A percentile compares a stretch with the other conserved stretches of the same genome.
phyloP scores from a whole-genome alignment of 2,113 vertebrate genomes.

The Progne subis region DNA sequence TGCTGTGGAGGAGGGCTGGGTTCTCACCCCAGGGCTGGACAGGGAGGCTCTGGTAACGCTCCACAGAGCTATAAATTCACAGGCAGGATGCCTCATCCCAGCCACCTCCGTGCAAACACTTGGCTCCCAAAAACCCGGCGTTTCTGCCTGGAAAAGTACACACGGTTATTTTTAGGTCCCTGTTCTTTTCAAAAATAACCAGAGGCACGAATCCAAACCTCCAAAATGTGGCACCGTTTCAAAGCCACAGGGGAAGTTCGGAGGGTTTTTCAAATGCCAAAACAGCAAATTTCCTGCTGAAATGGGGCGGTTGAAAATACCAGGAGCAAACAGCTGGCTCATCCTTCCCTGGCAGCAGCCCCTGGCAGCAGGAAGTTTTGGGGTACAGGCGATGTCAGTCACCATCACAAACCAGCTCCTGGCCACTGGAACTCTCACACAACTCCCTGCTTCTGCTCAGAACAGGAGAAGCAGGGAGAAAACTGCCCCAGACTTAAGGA shows the following conservation, averaged over 20 bases:
- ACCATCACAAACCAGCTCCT: not conserved
- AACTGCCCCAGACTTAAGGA: not conserved
- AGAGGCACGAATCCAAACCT: slow-evolving; percentile 22
- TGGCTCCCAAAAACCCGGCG: slow-evolving; percentile 16
- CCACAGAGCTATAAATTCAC: slow-evolving; percentile 5
- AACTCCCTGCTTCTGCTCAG: not conserved
- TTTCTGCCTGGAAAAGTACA: slow-evolving; percentile 61
- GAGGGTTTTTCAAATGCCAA: slow-evolving; percentile 54
- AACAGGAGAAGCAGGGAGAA: not conserved
- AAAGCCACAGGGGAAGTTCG: slow-evolving; percentile 48
- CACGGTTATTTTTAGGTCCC: slow-evolving; percentile 66
- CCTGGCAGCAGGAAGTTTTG: not conserved
- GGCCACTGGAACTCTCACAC: not conserved
- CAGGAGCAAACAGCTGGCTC: not conserved
- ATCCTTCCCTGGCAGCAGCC: not conserved
- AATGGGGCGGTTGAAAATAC: not conserved
- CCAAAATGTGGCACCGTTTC: slow-evolving; percentile 32
- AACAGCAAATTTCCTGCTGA: slow-evolving; percentile 11
- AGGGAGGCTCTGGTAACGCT: not conserved
- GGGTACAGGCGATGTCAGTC: not conserved
- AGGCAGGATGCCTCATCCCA: not conserved
- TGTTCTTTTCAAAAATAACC: slow-evolving; percentile 55
- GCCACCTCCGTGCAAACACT: slow-evolving; percentile 27
- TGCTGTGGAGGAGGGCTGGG: not conserved
- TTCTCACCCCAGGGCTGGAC: not conserved